A percentile compares a stretch with the other conserved stretches of the same genome.
phyloP scores from a whole-genome alignment of 2,797 vertebrate species.

The Lycodopsis pacificus region DNA sequence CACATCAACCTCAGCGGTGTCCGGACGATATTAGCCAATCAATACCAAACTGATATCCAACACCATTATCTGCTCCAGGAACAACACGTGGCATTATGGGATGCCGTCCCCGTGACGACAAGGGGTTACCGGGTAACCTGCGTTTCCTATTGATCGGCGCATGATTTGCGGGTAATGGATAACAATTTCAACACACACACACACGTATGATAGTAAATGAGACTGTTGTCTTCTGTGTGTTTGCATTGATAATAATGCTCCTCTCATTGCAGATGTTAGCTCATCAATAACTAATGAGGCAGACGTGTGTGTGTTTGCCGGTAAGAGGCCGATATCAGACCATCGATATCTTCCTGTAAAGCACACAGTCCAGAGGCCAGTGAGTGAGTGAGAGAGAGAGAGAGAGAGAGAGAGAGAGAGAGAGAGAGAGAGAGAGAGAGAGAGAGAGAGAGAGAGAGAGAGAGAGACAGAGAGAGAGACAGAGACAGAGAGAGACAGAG shows the following conservation, averaged over 20 bases:
- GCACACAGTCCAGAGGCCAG: neutral
- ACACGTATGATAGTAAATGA: neutral
- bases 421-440: too few species aligned
- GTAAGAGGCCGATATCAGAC: constrained; percentile 28
- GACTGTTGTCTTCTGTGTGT: constrained; percentile 4
- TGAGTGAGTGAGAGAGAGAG: constrained; percentile 2
- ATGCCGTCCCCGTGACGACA: constrained; percentile 54
- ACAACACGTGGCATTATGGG: constrained; percentile 50
- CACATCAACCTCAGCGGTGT: neutral
- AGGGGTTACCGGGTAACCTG: constrained; percentile 36
- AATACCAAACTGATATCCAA: constrained; percentile 64
- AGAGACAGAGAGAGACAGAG: neutral
- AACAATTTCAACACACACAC: constrained; percentile 30
- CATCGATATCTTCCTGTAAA: constrained; percentile 43
- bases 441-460: constrained; percentile 2
- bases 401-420: constrained; percentile 1
- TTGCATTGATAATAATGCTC: neutral
- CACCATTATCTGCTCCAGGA: constrained; percentile 42
- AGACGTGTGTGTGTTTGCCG: constrained; percentile 21
- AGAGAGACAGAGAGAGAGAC: neutral
- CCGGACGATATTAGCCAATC: constrained; percentile 55
- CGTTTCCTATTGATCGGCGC: constrained; percentile 44
- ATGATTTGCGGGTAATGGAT: constrained; percentile 47
- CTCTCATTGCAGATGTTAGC: constrained; percentile 29
- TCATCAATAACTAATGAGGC: constrained; percentile 43